These are phyloP conservation scores for Leptopilina syphax DNA, from an alignment of 2,888 invertebrate species.

Conservation along the genomic window DNA sequence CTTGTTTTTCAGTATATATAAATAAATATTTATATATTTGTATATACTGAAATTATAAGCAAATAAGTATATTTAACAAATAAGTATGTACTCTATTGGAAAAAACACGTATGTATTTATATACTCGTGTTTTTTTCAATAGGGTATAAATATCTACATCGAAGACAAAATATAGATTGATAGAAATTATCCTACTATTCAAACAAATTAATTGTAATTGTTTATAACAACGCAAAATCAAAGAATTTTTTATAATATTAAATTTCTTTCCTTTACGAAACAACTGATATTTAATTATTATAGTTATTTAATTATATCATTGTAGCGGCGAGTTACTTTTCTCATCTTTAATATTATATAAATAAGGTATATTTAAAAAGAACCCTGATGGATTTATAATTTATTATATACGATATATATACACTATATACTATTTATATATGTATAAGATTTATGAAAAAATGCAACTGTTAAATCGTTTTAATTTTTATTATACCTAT, in stretches of 20 bases:
- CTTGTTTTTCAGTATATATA: background rate
- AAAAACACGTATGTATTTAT: no score
- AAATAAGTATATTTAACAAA: background rate
- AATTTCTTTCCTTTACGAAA: background rate
- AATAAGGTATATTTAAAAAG: background rate
- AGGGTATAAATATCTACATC: background rate
- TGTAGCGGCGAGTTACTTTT: slow-evolving; percentile 11
- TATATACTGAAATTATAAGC: background rate
- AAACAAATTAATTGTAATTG: background rate
- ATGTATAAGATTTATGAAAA: background rate
- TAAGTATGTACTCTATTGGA: background rate
- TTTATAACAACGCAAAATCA: slow-evolving; percentile 15
- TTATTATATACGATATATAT: background rate
- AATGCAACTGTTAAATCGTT: background rate
- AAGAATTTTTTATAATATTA: background rate
- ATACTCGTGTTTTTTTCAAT: no score
- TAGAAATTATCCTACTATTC: background rate
- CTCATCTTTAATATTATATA: background rate
- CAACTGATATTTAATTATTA: background rate
- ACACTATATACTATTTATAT: background rate
- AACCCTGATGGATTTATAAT: slow-evolving; percentile 3
- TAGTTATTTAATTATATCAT: background rate
- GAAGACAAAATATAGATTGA: background rate
- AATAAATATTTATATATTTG: background rate
- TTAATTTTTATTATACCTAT: slow-evolving; percentile 9